Percentiles rank a stretch among this genome's conserved stretches.
phyloP scores from a whole-genome alignment of 2,797 vertebrate species.

The Leuciscus waleckii region DNA sequence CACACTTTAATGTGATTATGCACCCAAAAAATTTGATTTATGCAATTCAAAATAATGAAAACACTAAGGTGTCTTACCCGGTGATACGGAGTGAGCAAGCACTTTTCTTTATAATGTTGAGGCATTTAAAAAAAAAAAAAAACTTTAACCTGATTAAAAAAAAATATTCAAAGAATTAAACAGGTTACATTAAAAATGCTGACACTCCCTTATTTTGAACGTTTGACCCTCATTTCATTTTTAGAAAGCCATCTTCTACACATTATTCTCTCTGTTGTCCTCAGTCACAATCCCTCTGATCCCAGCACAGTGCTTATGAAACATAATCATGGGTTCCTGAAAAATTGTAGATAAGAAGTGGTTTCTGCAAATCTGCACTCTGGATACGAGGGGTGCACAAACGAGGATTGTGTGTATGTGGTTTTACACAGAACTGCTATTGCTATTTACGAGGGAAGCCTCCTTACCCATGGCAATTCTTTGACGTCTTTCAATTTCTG shows the following conservation, averaged over 20 bases:
- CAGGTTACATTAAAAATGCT: not conserved
- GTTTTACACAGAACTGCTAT: slow-evolving; percentile 67
- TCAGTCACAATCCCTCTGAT: slow-evolving; percentile 42
- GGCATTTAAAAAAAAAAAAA: not conserved
- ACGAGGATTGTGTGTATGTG: slow-evolving; percentile 61
- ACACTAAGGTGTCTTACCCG: not conserved
- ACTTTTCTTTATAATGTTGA: not conserved
- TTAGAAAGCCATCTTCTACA: slow-evolving; percentile 9
- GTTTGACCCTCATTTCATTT: not conserved
- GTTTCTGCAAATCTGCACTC: slow-evolving; percentile 44
- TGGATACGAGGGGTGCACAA: slow-evolving; percentile 62
- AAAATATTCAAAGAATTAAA: not conserved
- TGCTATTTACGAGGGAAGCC: slow-evolving; percentile 73
- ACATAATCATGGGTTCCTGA: slow-evolving; percentile 47
- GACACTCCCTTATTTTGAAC: not conserved
- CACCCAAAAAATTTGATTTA: accelerated
- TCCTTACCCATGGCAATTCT: slow-evolving; percentile 70
- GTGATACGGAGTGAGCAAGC: not conserved
- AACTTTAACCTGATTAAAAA: not conserved
- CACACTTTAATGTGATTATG: not conserved
- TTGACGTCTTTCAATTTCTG: slow-evolving; percentile 67
- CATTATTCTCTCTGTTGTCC: slow-evolving; percentile 46
- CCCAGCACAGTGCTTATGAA: slow-evolving; percentile 38
- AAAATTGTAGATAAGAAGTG: slow-evolving; percentile 46
- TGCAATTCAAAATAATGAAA: not conserved